Evolutionary conservation across 2,888 invertebrate genomes (phyloP).

Genomic region (Phymatocera aterrima): DNA sequence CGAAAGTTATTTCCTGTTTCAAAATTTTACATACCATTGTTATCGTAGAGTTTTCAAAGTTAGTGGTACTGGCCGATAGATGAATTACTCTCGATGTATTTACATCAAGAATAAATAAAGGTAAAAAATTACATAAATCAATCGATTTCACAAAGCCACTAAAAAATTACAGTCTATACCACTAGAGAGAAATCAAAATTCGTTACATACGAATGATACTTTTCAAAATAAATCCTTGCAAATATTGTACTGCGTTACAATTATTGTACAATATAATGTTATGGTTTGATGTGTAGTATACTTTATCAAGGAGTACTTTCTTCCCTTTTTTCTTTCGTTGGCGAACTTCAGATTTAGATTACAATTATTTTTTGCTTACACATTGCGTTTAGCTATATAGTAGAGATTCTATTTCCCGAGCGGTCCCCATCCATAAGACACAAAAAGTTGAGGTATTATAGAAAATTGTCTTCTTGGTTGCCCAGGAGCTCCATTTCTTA

Average conservation of each 20-base stretch:
- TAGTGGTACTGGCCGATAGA: not conserved
- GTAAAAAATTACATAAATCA: not conserved
- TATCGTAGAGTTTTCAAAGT: not conserved
- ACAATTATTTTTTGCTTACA: conserved; percentile 6
- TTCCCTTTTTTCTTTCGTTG: no score
- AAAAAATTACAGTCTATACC: no score
- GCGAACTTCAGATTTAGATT: conserved; percentile 37
- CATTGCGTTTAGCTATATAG: not conserved
- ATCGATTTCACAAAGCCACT: not conserved
- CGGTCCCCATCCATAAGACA: conserved; percentile 77
- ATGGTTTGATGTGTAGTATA: not conserved
- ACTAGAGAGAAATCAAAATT: not conserved
- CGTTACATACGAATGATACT: not conserved
- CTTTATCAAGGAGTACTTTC: conserved; percentile 26
- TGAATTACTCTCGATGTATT: conserved; percentile 5
- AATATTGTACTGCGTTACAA: not conserved
- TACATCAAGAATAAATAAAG: conserved; percentile 4
- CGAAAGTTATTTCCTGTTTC: conserved; percentile 1
- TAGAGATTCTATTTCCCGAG: conserved; percentile 69
- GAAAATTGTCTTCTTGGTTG: conserved; percentile 70
- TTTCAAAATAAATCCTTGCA: not conserved
- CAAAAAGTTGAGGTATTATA: conserved; percentile 76
- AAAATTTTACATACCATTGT: not conserved
- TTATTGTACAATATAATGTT: not conserved
- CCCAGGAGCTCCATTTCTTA: conserved; percentile 59